Evolutionary conservation across 2,888 invertebrate species (phyloP), one percentile per base, ranked within the genome.

Genomic region (Druceiella hillmani): DNA sequence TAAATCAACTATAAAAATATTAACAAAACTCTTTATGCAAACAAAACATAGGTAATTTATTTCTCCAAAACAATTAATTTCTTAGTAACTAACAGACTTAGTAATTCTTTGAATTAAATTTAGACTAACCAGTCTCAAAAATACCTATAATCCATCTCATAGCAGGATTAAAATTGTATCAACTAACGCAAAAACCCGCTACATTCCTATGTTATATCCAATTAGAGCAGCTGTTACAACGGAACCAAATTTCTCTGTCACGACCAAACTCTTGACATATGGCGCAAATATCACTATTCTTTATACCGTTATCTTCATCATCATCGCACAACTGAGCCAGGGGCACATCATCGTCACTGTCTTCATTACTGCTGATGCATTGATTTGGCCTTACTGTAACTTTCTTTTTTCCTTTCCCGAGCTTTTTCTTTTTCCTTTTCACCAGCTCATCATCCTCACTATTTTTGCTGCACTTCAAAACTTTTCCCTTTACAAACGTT

Each of bases 181-280:
- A n/a, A n/a, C n/a, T n/a, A n/a, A n/a, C n/a, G n/a, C n/a, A n/a
- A n/a, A n/a, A n/a, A 15, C 16, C 15, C 30, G 12, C 30, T 2
- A 14, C 2, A 30, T 30, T 30, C 10, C 15, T 2, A n/a, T n/a
- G 13, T n/a, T 30, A 16, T 9, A 30, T 30, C 30, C 2, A 30
- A 15, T 30, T 10, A 2, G 30, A 30, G 30, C 30, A 30, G 30
- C 30, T 15, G 30, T 10, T 15, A 12, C 30, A 30, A 30, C 30
- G 30, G 30, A 30, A 30, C 30, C 30, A 30, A 12, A 30, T 30
- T 30, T 30, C 30, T 30, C 30, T 30, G 30, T 30, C 30, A 13
- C 30, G 30, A 15, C 3, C 30, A 30, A 15, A 30, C 15, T 30
- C 30, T 12, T 2, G 14, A 30, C 30, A 30, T 2, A 30, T 16